phyloP scores from a whole-genome alignment of 2,113 vertebrate genomes.

The Planiliza haematocheilus region DNA sequence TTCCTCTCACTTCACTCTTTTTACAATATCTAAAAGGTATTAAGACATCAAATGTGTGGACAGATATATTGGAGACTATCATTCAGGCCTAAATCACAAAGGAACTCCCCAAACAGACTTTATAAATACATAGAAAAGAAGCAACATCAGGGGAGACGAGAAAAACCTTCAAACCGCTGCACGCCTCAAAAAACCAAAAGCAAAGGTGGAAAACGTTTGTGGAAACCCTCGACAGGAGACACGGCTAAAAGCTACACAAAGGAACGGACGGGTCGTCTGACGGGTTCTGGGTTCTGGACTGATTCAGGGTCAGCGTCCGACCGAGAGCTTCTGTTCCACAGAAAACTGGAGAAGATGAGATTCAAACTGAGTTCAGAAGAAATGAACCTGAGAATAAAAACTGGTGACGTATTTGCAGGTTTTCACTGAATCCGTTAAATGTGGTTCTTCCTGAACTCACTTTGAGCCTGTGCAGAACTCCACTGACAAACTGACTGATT shows the following conservation, averaged over 20 bases:
- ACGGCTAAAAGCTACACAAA: too few relatives aligned
- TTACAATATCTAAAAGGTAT: constrained; percentile 87
- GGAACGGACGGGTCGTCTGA: neutral
- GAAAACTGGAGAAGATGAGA: neutral
- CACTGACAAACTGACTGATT: too few relatives aligned
- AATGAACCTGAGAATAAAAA: too few relatives aligned
- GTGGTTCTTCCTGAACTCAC: too few relatives aligned
- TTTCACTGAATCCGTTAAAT: too few relatives aligned
- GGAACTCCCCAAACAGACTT: constrained; percentile 77
- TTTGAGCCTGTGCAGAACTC: too few relatives aligned
- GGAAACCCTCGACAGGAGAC: constrained; percentile 42
- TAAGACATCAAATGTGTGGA: constrained; percentile 86
- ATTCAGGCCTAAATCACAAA: constrained; percentile 84
- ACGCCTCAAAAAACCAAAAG: constrained; percentile 69
- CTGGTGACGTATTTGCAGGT: too few relatives aligned
- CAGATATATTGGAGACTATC: constrained; percentile 82
- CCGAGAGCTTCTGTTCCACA: constrained; percentile 37
- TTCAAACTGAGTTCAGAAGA: too few relatives aligned
- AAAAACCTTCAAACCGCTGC: constrained; percentile 75
- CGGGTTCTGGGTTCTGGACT: constrained; percentile 47
- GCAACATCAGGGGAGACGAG: constrained; percentile 80
- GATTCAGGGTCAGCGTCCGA: constrained; percentile 22
- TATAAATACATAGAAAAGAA: constrained; percentile 86
- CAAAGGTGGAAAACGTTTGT: too few relatives aligned
- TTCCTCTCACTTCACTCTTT: constrained; percentile 78